These are phyloP conservation scores for Melanotaenia pygmaea DNA, from an alignment of 2,797 vertebrate species.

Conservation along the genomic window DNA sequence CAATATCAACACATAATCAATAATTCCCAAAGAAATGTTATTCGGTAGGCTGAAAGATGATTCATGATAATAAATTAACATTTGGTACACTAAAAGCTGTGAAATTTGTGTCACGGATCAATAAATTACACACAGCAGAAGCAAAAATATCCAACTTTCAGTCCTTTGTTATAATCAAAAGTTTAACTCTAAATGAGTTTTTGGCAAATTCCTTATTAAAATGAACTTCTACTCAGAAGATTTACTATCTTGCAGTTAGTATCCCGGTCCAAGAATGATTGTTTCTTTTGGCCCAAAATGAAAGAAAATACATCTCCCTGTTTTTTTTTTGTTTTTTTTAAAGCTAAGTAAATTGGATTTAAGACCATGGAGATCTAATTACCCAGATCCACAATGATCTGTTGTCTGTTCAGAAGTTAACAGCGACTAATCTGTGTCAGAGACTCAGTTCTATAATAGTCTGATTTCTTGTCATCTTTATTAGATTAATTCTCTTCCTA, in stretches of 20 bases:
- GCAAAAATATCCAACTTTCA: neutral
- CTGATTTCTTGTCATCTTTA: slow-evolving; percentile 2
- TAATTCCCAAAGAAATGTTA: neutral
- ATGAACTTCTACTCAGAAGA: too few species aligned
- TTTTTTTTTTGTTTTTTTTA: slow-evolving; percentile 38
- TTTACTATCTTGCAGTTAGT: too few species aligned
- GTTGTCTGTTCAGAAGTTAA: slow-evolving; percentile 30
- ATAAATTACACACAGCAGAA: neutral
- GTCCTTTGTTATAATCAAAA: too few species aligned
- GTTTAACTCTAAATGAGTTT: neutral
- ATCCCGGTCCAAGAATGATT: neutral
- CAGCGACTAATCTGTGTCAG: slow-evolving; percentile 8
- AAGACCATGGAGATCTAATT: slow-evolving; percentile 45
- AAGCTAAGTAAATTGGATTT: slow-evolving; percentile 44
- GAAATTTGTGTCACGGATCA: neutral
- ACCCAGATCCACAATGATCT: slow-evolving; percentile 53
- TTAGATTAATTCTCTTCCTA: neutral
- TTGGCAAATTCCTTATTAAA: neutral
- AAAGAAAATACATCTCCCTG: slow-evolving; percentile 7
- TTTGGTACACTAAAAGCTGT: neutral
- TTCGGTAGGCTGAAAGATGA: slow-evolving; percentile 12
- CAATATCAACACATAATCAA: neutral
- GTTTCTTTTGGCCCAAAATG: slow-evolving; percentile 10
- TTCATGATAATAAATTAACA: neutral
- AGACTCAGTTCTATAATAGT: neutral